Evolutionary conservation across 2,888 invertebrate genomes (phyloP), one percentile per base, ranked within the genome.

Genomic region (Anthoptus insignis): DNA sequence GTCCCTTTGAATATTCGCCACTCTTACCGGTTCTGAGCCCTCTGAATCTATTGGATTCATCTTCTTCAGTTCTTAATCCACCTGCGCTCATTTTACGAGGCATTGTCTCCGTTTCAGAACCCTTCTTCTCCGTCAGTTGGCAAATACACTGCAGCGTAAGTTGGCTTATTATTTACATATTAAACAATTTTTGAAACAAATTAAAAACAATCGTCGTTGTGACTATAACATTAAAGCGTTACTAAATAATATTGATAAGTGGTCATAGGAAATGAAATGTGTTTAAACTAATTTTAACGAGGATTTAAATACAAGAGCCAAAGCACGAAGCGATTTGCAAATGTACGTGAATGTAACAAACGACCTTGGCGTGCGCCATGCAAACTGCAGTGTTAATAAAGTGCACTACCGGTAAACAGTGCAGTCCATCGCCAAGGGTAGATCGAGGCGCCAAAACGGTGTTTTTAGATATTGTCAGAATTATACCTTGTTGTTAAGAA

Each of bases 321-420:
- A 56, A 56, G 63, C 63, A 63, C 54, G 63, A 34, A 49, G 27
- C 49, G 13, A 27, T 14, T 56, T 39, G 56, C 34, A 22, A 52
- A 34, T 16, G 53, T 22, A 61, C 53, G 53, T 61, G 24, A 61
- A 47, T 54, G 54, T 61, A 24, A 14, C 29, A 14, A 53, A 42
- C 22, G 61, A 54, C 61, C 61, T 61, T 61, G 61, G 61, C 53
- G 32, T 29, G 54, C 45, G 24, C 61, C 61, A 54, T 61, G 52
- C 29, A 42, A 29, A 52, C 49, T 47, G 58, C 58, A 47, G 29
- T 47, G 32, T 58, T 58, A 47, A 45, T 47, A 14, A 58, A 39
- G 16, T 29, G 57, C 47, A 58, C 45, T 45, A 45, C 45, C 21
- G 45, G 42, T 42, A 42, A 42, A 42, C 19, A 42, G 19, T 19